A percentile compares a stretch with the other conserved stretches of the same genome.
Conservation (phyloP, 2,888 invertebrate species). For the Andrena marginata region DNA sequence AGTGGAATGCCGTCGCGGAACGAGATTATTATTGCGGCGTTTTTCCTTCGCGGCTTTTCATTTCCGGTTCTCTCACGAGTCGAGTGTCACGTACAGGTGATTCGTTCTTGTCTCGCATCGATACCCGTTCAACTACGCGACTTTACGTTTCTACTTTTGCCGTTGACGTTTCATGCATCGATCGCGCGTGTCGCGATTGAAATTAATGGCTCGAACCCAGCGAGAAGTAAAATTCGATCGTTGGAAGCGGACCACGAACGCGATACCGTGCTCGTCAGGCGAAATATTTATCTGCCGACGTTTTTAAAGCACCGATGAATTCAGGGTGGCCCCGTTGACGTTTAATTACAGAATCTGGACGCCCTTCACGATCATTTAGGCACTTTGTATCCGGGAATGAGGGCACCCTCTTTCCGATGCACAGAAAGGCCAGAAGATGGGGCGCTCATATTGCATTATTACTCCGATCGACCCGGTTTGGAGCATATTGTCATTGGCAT, state of each 20-base stretch:
- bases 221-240: conserved; percentile 5
- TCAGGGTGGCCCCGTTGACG: conserved; percentile 3
- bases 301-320: neutral
- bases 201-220: conserved; percentile 3
- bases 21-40: conserved; percentile 33
- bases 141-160: neutral
- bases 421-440: conserved; percentile 96
- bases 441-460: conserved; percentile 96
- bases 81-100: conserved; percentile 13
- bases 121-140: neutral
- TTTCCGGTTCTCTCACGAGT: conserved; percentile 38
- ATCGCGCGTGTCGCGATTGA: neutral
- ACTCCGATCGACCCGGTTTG: conserved; percentile 96
- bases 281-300: neutral
- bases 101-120: conserved; percentile 3
- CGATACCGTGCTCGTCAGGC: neutral
- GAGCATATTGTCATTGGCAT: conserved; percentile 99
- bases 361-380: conserved; percentile 98
- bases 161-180: neutral
- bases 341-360: conserved; percentile 92
- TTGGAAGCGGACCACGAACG: conserved; percentile 18
- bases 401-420: conserved; percentile 97
- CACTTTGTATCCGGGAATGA: conserved; percentile 97
- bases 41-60: conserved; percentile 31
- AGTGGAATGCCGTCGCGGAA: conserved; percentile 27